Evolutionary conservation across 2,113 vertebrate species (phyloP).

Genomic region (Opisthocomus hoazin): DNA sequence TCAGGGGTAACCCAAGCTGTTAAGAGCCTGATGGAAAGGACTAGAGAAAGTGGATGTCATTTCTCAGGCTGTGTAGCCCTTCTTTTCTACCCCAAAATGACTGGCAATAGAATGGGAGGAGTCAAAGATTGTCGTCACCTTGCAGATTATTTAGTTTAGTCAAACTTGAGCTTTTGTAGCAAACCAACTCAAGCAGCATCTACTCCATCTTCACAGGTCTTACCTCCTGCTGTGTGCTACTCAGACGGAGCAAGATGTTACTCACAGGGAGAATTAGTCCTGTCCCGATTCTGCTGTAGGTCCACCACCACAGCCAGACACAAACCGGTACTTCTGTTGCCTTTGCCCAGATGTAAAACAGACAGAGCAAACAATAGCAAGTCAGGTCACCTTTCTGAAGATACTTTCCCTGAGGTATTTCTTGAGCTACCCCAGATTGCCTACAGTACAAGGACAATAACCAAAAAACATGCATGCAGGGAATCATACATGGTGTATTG

Average conservation of each 20-base stretch:
- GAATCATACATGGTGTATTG: not conserved
- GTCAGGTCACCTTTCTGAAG: not conserved
- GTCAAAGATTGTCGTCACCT: not conserved
- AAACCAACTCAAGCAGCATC: not conserved
- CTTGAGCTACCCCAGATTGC: not conserved
- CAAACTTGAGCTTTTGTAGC: not conserved
- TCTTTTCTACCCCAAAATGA: not conserved
- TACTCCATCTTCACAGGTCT: not conserved
- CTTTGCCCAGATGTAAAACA: not conserved
- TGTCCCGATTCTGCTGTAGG: not conserved
- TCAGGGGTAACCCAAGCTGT: not conserved
- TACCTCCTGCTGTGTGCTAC: not conserved
- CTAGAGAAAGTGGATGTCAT: not conserved
- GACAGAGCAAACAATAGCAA: not conserved
- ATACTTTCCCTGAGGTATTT: not conserved
- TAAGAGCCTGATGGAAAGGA: not conserved
- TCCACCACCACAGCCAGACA: not conserved
- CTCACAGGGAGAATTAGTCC: not conserved
- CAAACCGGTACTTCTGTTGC: not conserved
- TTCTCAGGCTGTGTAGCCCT: not conserved
- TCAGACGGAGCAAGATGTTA: not conserved
- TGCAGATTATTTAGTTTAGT: not conserved
- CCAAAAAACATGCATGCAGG: not conserved
- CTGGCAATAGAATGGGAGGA: not conserved
- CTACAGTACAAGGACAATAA: not conserved